Evolutionary conservation across 2,797 vertebrate species (phyloP).

Genomic region (Xenops minutus): DNA sequence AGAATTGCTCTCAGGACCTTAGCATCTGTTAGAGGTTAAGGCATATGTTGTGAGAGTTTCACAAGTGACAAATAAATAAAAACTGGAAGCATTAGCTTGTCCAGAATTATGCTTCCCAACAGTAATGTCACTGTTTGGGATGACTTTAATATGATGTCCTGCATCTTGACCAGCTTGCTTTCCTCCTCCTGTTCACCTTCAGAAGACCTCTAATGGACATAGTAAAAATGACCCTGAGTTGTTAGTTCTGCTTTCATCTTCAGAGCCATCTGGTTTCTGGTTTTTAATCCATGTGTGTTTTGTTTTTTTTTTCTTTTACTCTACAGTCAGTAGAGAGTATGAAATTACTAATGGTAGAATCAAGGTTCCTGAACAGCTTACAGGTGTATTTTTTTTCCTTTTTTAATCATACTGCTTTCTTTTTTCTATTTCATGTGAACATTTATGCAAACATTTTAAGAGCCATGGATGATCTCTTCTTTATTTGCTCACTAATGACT

Average conservation of each 20-base stretch:
- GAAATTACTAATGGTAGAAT: neutral
- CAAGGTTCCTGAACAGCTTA: neutral
- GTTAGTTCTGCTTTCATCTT: conserved; percentile 30
- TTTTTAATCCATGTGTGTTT: neutral
- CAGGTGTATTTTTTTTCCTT: neutral
- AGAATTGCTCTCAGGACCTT: neutral
- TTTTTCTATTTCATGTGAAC: neutral
- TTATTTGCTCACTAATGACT: neutral
- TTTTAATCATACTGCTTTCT: neutral
- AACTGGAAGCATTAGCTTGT: neutral
- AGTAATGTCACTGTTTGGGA: neutral
- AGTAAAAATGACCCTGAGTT: neutral
- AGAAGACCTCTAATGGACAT: neutral
- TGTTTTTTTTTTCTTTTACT: neutral
- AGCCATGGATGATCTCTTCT: neutral
- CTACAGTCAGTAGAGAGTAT: neutral
- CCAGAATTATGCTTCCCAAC: neutral
- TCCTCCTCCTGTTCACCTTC: neutral
- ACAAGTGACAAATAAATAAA: neutral
- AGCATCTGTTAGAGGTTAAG: neutral
- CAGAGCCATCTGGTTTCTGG: neutral
- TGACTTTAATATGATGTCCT: neutral
- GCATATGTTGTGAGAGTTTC: neutral
- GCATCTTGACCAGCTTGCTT: neutral
- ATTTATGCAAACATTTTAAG: neutral